Percentiles rank a stretch among this genome's conserved stretches.
phyloP scores from a whole-genome alignment of 2,888 invertebrate species.

The Kryphioiulus occultus region DNA sequence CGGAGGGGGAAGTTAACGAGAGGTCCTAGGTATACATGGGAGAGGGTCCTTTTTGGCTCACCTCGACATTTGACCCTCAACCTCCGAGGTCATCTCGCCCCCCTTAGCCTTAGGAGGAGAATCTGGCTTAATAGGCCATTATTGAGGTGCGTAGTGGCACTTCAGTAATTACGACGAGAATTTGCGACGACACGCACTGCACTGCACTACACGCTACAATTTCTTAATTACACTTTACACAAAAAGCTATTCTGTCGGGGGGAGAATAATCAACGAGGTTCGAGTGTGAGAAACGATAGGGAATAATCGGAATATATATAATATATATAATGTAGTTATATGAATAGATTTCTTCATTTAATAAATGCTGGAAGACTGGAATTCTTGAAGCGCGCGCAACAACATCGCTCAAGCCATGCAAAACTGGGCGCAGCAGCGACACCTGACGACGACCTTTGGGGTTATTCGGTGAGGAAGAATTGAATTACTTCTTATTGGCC shows the following conservation, averaged over 20 bases:
- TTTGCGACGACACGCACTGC: neutral
- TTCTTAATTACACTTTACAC: neutral
- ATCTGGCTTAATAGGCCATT: neutral
- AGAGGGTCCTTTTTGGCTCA: neutral
- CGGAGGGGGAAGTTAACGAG: neutral
- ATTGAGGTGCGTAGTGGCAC: neutral
- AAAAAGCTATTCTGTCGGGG: neutral
- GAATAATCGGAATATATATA: neutral
- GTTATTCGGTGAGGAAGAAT: neutral
- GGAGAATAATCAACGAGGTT: neutral
- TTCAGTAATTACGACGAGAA: neutral
- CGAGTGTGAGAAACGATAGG: neutral
- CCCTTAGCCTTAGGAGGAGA: neutral
- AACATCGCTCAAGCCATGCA: neutral
- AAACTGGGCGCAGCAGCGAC: neutral
- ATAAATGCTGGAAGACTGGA: slow-evolving; percentile 5
- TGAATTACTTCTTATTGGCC: neutral
- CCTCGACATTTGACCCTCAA: neutral
- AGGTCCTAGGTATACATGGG: neutral
- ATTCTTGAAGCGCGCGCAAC: slow-evolving; percentile 3
- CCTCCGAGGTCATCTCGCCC: neutral
- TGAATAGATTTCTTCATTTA: slow-evolving; percentile 5
- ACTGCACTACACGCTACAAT: neutral
- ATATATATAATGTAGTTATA: neutral
- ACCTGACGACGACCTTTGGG: slow-evolving; percentile 5